phyloP scores from a whole-genome alignment of 1,140 invertebrate species.

The Magallana angulata region DNA sequence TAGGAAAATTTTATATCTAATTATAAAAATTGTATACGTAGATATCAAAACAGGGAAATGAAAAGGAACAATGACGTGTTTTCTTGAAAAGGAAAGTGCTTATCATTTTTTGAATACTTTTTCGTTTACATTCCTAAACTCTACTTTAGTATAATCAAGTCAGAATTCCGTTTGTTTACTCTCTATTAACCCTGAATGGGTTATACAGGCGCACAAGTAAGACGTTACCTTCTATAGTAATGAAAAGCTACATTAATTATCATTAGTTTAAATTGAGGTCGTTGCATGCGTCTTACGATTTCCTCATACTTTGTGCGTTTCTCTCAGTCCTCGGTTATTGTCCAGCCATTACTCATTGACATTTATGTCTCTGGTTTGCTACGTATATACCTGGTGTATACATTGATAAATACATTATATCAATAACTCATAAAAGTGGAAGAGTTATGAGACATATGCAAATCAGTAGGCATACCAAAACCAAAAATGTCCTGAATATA shows the following conservation, averaged over 20 bases:
- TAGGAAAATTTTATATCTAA: no score
- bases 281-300: not conserved
- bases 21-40: no score
- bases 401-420: not conserved
- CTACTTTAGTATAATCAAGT: no score
- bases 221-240: not conserved
- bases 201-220: not conserved
- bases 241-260: conserved; percentile 1
- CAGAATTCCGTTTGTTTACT: not conserved
- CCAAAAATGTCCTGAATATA: not conserved
- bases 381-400: not conserved
- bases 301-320: conserved; percentile 25
- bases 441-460: conserved; percentile 25
- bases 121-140: no score
- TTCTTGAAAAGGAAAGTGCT: no score
- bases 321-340: not conserved
- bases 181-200: not conserved
- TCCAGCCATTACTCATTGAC: conserved; percentile 4
- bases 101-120: no score
- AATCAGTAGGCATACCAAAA: not conserved
- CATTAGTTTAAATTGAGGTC: conserved; percentile 18
- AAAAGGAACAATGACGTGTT: no score
- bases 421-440: conserved; percentile 2
- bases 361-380: not conserved
- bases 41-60: no score